Evolutionary conservation across 2,113 vertebrate species (phyloP), one percentile per base, ranked within the genome.

Genomic region (Protobothrops flavoviridis): DNA sequence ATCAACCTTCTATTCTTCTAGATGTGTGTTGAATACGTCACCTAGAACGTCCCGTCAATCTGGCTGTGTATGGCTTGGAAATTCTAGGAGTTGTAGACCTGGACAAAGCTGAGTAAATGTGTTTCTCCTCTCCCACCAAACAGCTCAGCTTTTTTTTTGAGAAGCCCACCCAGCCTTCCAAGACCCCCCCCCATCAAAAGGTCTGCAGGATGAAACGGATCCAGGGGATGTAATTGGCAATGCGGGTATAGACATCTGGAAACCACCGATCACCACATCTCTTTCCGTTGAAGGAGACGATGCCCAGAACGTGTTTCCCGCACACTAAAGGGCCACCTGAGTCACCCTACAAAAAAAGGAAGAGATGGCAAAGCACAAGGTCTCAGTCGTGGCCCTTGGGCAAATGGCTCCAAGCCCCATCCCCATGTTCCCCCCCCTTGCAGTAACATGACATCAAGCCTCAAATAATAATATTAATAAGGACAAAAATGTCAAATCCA

Each of bases 321-420:
- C 97, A 98, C 53, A 98, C n/a, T 85, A 98, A 92, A 1, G 97
- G 98, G 0, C 97, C 98, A 21, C 98, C 97, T 0, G 97, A 98
- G 91, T 98, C 97, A 0, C 96, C 97, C 98, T 98, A 93, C 0
- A 2, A 86, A 85, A 81, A 0, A 29, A 43, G 33, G 6, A 94
- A 26, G 13, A 48, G 1, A 39, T 3, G 10, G 39, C 24, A 33
- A 89, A 29, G 23, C 2, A 9, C 4, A 12, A 48, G 20, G 61
- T 12, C 15, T 48, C 20, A 3, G 8, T 39, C 29, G 1, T 15
- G 12, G 33, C 6, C 33, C 33, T 21, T 81, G 74, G 33, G 33
- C 17, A 81, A 17, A 81, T 43, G 33, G 74, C 7, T 81, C 39
- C 33, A 21, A 81, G 33, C 7, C 21, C 3, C 6, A 43, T 43